Evolutionary conservation across 23 tunicate genomes (phyloP).

Genomic region (Halocynthia roretzi): DNA sequence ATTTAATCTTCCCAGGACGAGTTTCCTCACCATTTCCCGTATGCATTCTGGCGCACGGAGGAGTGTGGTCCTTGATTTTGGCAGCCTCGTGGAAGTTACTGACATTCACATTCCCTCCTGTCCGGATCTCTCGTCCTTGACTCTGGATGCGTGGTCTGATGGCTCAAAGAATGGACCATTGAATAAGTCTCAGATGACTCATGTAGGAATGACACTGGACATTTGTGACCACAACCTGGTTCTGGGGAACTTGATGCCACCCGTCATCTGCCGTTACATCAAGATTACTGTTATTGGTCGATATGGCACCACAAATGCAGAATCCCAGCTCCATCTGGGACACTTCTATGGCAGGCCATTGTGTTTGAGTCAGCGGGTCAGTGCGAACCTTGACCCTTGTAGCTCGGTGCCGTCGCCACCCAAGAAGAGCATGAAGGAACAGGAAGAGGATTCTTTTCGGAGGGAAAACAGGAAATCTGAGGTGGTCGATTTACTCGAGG

Average conservation of each 20-base stretch:
- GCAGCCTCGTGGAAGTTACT: constrained; percentile 1
- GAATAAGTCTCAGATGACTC: not conserved
- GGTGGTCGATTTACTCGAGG: not conserved
- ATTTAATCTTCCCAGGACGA: constrained; percentile 1
- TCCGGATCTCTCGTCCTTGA: constrained; percentile 5
- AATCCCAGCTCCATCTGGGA: constrained; percentile 6
- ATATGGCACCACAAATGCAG: constrained; percentile 15
- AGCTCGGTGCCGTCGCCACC: constrained; percentile 4
- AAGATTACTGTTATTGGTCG: constrained; percentile 16
- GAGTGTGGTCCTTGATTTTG: constrained; percentile 20
- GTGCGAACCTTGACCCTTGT: constrained; percentile 6
- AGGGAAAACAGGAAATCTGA: not conserved
- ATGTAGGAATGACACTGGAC: constrained; percentile 10
- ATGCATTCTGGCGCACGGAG: constrained; percentile 18
- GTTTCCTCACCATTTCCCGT: constrained; percentile 4
- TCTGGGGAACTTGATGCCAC: not conserved
- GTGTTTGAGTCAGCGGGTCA: not conserved
- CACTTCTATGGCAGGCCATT: constrained; percentile 9
- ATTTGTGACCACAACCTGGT: constrained; percentile 16
- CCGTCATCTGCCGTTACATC: constrained; percentile 4
- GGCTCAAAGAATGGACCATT: not conserved
- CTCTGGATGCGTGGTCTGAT: constrained; percentile 11
- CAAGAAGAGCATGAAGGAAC: constrained; percentile 4
- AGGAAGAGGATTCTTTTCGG: not conserved
- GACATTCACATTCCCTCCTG: constrained; percentile 18